These are phyloP conservation scores for Eupithecia centaureata DNA, from an alignment of 2,888 invertebrate species.

Conservation along the genomic window DNA sequence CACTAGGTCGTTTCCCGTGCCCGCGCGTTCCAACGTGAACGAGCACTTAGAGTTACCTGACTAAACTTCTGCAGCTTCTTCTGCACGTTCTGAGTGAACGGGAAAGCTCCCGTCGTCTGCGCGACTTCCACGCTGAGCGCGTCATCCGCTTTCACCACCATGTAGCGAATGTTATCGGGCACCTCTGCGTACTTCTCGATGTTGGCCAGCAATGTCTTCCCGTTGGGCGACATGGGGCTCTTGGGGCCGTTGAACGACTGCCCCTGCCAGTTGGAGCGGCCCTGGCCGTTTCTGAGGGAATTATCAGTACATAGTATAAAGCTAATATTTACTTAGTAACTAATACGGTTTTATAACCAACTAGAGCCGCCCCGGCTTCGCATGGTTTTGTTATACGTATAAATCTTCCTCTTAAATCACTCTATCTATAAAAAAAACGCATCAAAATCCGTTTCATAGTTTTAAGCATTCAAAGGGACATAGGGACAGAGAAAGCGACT, in stretches of 20 bases:
- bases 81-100: slow-evolving; percentile 85
- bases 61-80: slow-evolving; percentile 84
- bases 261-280: slow-evolving; percentile 48
- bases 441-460: too few species aligned
- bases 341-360: too few species aligned
- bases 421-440: too few species aligned
- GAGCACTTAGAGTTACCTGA: slow-evolving; percentile 84
- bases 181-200: slow-evolving; percentile 70
- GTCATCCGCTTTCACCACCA: slow-evolving; percentile 85
- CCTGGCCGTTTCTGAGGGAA: slow-evolving; percentile 62
- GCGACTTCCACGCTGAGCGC: slow-evolving; percentile 83
- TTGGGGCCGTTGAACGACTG: slow-evolving; percentile 60
- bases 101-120: slow-evolving; percentile 81
- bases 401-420: too few species aligned
- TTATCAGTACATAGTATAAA: too few species aligned
- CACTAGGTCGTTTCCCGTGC: too few species aligned
- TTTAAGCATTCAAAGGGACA: too few species aligned
- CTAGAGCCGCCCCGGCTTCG: too few species aligned
- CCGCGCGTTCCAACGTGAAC: too few species aligned
- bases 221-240: slow-evolving; percentile 70
- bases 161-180: slow-evolving; percentile 71
- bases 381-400: too few species aligned
- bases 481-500: too few species aligned
- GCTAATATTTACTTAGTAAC: too few species aligned
- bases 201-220: slow-evolving; percentile 67